Percentiles rank a stretch among this genome's conserved stretches.
Conservation (phyloP, 2,797 vertebrate species). For the Hippopotamyrus pictus region DNA sequence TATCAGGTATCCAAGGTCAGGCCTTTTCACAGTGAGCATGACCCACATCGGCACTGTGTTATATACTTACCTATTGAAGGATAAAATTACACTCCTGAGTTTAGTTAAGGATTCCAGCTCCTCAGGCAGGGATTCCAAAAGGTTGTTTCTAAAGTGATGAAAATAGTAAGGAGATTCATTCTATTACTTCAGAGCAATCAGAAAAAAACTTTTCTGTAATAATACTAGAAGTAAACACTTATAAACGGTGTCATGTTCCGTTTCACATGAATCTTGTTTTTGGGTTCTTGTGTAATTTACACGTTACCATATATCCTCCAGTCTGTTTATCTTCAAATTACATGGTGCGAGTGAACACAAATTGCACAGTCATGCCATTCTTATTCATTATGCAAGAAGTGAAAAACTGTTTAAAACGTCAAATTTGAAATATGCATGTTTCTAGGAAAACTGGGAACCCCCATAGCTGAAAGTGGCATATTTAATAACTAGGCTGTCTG, state of each 20-base stretch:
- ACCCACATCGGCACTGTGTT: neutral
- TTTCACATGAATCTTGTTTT: neutral
- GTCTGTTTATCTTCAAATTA: neutral
- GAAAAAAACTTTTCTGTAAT: neutral
- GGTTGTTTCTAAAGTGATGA: conserved; percentile 75
- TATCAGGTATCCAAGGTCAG: neutral
- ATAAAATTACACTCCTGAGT: conserved; percentile 75
- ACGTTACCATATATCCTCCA: neutral
- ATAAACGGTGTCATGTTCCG: neutral
- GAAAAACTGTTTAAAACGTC: neutral
- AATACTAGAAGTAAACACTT: neutral
- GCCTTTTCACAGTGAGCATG: neutral
- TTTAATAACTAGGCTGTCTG: neutral
- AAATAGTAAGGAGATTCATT: conserved; percentile 23
- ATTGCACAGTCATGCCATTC: neutral
- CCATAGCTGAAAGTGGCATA: neutral
- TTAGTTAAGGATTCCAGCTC: conserved; percentile 71
- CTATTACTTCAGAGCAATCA: neutral
- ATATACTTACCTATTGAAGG: conserved; percentile 75
- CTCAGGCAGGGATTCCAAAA: conserved; percentile 73
- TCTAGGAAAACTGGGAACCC: neutral
- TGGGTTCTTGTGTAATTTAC: neutral
- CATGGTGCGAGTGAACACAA: neutral
- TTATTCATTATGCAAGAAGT: neutral
- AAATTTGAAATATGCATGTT: neutral